Evolutionary conservation across 2,113 vertebrate genomes (phyloP).

Genomic region (Neoarius graeffei): DNA sequence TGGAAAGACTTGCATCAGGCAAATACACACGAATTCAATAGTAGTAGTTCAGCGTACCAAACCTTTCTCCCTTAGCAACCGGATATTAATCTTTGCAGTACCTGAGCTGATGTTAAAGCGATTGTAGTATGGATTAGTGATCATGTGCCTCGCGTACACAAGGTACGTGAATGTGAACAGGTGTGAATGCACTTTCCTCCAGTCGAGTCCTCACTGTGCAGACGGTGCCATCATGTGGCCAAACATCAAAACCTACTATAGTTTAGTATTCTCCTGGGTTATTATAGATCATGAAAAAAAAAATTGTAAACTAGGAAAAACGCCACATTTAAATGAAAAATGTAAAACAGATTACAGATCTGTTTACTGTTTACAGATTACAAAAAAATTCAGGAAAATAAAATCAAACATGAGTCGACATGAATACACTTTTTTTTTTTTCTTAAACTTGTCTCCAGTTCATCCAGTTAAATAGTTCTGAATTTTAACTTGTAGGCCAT

Average conservation of each 20-base stretch:
- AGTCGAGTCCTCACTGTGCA: constrained; percentile 1
- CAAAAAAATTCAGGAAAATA: neutral
- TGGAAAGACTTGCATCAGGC: neutral
- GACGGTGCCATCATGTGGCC: constrained; percentile 50
- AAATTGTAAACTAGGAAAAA: neutral
- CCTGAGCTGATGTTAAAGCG: neutral
- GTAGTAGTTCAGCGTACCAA: neutral
- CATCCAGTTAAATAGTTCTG: neutral
- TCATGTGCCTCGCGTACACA: neutral
- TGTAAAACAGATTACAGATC: too few species aligned
- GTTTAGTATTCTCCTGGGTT: neutral
- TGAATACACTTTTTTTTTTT: neutral
- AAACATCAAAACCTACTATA: neutral
- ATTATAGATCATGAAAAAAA: neutral
- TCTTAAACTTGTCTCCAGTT: neutral
- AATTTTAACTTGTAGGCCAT: neutral
- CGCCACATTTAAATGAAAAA: neutral
- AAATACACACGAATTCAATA: neutral
- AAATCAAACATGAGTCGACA: neutral
- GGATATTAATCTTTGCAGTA: neutral
- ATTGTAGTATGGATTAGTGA: neutral
- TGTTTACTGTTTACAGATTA: too few species aligned
- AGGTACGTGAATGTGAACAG: neutral
- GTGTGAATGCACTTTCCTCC: neutral
- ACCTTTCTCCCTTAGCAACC: neutral